Conservation (phyloP, 2,113 vertebrate species). For the Pipa parva region DNA sequence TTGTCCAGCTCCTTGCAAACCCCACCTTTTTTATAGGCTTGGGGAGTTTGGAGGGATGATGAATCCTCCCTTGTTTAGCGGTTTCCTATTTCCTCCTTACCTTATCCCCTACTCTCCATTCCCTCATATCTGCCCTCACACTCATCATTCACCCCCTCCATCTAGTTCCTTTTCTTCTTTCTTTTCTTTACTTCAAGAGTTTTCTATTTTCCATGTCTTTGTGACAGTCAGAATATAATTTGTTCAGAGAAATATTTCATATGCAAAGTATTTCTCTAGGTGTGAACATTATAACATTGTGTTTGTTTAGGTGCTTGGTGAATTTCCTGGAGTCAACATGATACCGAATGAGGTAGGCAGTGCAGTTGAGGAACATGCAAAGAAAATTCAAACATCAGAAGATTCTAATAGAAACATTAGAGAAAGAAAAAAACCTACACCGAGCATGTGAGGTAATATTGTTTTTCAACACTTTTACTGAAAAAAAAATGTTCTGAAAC, state of each 20-base stretch:
- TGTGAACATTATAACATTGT: conserved; percentile 25
- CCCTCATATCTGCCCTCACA: too few species aligned
- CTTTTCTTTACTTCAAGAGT: too few species aligned
- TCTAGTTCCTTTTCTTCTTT: too few species aligned
- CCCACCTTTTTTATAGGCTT: too few species aligned
- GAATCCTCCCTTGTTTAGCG: too few species aligned
- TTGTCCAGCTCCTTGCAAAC: too few species aligned
- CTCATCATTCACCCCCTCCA: too few species aligned
- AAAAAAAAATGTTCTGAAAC: neutral
- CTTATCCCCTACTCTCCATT: too few species aligned
- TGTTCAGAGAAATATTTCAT: conserved; percentile 22
- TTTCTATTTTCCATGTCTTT: too few species aligned
- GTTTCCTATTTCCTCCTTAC: too few species aligned
- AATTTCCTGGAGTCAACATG: conserved; percentile 50
- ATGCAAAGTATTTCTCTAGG: neutral
- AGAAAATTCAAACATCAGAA: conserved; percentile 33
- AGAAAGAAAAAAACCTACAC: conserved; percentile 60
- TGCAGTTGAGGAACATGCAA: conserved; percentile 41
- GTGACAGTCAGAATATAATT: too few species aligned
- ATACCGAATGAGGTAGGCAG: conserved; percentile 40
- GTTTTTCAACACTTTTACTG: neutral
- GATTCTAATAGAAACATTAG: conserved; percentile 44
- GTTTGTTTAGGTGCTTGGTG: conserved; percentile 71
- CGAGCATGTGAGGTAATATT: conserved; percentile 58
- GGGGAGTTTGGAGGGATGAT: too few species aligned